These are phyloP conservation scores for Andricus quercusramuli DNA, from an alignment of 2,888 invertebrate genomes.

Conservation along the genomic window DNA sequence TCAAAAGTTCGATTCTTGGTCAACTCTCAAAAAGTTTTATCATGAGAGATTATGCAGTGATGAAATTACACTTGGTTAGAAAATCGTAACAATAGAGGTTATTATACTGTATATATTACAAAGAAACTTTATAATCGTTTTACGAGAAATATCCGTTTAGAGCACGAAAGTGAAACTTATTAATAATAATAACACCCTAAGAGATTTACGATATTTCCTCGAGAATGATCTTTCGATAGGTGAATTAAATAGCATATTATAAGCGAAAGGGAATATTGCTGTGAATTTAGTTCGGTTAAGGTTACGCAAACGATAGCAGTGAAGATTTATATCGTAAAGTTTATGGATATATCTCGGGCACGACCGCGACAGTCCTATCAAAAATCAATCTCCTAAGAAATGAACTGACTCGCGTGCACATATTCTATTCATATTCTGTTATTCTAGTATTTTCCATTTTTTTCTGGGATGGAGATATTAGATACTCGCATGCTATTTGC, in stretches of 20 bases:
- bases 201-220: conserved; percentile 23
- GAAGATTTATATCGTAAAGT: conserved; percentile 31
- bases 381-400: conserved; percentile 19
- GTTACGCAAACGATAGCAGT: conserved; percentile 8
- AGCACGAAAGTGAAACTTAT: conserved; percentile 12
- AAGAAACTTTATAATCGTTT: neutral
- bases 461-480: neutral
- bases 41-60: neutral
- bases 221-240: conserved; percentile 7
- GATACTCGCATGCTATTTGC: conserved; percentile 6
- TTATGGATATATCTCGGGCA: conserved; percentile 28
- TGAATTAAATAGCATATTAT: conserved; percentile 4
- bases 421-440: conserved; percentile 16
- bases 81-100: neutral
- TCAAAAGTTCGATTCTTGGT: too few relatives aligned
- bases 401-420: neutral
- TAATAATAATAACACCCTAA: conserved; percentile 32
- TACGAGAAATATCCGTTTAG: neutral
- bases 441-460: conserved; percentile 12
- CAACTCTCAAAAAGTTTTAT: neutral
- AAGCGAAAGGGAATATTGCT: conserved; percentile 9
- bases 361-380: conserved; percentile 17
- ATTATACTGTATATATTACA: neutral
- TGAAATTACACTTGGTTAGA: neutral
- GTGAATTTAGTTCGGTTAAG: neutral